Base-by-base conservation (phyloP, 1,140 invertebrate genomes). In the Papilio aristodemus region DNA sequence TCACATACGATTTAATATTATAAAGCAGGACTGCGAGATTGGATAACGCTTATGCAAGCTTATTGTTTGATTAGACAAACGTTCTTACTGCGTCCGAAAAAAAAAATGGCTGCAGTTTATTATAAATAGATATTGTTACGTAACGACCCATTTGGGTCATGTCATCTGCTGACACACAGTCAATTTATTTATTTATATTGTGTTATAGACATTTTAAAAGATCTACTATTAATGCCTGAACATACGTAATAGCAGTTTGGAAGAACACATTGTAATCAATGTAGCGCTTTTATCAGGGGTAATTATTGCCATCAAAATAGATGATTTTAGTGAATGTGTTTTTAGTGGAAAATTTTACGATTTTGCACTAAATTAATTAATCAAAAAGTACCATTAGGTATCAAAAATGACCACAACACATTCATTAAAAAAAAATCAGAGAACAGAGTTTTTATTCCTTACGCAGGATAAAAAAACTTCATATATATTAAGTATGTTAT, bases 11-110 rank as follows among this genome's bases (percentile, higher is more conserved):
- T 62, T 43, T 57, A 70, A 70, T 70, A 70, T 19, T 38, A 63
- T 77, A 36, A 68, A 11, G 57, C 66, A 67, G 54, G 66, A 70
- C n/a, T 13, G 50, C 38, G 50, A 63, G 27, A 73, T 76, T 77
- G 59, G 67, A 71, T 75, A 75, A 73, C 67, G 41, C 60, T 84
- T 84, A 80, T 76, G 70, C 81, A 86, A 86, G 76, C 70, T 71
- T 63, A 74, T 77, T 80, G 70, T 82, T 77, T 79, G 71, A 84
- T 79, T 59, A 68, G 73, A 60, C 58, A 36, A 39, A 60, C 32
- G 58, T 9, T 36, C n/a, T 38, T 38, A 38, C 58, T 60, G 32
- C 32, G 9, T 3, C 7, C 32, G n/a, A 17, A 37, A 60, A 58
- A n/a, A n/a, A 60, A 37, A 60, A 17, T 60, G 58, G 32, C n/a